These are phyloP conservation scores for Brachionus calyciflorus DNA, from an alignment of 1,140 invertebrate genomes.

Conservation along the genomic window DNA sequence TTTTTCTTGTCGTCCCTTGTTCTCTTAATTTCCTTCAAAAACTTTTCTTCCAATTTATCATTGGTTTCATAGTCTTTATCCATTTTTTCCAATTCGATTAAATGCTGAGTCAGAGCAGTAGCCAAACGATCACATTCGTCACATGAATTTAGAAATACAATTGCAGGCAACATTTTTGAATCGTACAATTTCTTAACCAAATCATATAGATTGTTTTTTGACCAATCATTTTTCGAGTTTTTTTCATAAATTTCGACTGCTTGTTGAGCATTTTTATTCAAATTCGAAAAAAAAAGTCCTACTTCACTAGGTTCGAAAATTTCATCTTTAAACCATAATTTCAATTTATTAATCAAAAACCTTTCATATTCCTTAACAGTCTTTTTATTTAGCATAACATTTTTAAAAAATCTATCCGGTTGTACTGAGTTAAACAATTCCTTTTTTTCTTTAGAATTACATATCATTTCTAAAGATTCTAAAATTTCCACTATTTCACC, in stretches of 20 bases:
- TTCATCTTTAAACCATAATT: background rate
- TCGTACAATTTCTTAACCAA: background rate
- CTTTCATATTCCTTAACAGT: slow-evolving; percentile 22
- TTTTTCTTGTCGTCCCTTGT: background rate
- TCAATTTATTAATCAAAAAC: background rate
- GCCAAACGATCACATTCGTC: slow-evolving; percentile 1
- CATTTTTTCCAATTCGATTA: background rate
- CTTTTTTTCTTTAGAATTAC: background rate
- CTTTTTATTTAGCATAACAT: background rate
- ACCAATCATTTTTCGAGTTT: background rate
- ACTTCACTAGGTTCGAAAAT: background rate
- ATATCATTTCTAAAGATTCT: background rate
- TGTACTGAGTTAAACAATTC: background rate
- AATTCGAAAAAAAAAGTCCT: background rate
- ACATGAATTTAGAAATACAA: slow-evolving; percentile 6
- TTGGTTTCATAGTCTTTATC: background rate
- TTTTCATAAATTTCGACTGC: background rate
- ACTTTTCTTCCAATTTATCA: background rate
- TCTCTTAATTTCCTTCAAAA: slow-evolving; percentile 2
- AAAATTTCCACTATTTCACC: slow-evolving; percentile 13
- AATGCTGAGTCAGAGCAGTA: background rate
- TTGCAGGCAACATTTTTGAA: background rate
- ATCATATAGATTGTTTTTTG: background rate
- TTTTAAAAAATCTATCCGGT: background rate
- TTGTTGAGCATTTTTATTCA: too few species aligned